A percentile compares a stretch with the other conserved stretches of the same genome.
phyloP scores from a whole-genome alignment of 2,797 vertebrate species.

The Morus bassanus region DNA sequence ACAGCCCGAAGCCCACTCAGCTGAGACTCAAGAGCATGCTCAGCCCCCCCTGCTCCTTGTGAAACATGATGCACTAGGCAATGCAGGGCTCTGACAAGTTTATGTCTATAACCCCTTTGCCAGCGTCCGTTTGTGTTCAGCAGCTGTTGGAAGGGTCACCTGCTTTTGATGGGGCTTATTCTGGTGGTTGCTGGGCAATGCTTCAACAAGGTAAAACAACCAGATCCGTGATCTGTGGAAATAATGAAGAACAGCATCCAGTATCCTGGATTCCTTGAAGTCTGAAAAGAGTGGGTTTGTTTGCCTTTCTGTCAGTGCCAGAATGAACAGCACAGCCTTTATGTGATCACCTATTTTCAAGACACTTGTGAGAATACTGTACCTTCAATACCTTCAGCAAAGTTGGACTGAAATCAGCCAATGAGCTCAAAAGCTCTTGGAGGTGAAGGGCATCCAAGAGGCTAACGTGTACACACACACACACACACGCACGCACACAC shows the following conservation, averaged over 20 bases:
- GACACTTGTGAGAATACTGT: not conserved
- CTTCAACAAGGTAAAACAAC: not conserved
- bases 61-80: not conserved
- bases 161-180: not conserved
- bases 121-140: not conserved
- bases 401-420: not conserved
- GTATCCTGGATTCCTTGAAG: not conserved
- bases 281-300: not conserved
- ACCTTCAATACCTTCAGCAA: not conserved
- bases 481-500: not conserved
- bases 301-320: not conserved
- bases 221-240: not conserved
- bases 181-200: not conserved
- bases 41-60: not conserved
- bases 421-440: not conserved
- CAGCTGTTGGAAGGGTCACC: not conserved
- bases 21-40: not conserved
- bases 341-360: not conserved
- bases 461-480: not conserved
- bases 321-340: not conserved
- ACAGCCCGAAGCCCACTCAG: not conserved
- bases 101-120: not conserved
- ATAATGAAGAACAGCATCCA: not conserved
- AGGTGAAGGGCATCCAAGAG: not conserved
- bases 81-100: not conserved